Evolutionary conservation across 2,888 invertebrate genomes (phyloP).

Genomic region (Lathronympha strigana): DNA sequence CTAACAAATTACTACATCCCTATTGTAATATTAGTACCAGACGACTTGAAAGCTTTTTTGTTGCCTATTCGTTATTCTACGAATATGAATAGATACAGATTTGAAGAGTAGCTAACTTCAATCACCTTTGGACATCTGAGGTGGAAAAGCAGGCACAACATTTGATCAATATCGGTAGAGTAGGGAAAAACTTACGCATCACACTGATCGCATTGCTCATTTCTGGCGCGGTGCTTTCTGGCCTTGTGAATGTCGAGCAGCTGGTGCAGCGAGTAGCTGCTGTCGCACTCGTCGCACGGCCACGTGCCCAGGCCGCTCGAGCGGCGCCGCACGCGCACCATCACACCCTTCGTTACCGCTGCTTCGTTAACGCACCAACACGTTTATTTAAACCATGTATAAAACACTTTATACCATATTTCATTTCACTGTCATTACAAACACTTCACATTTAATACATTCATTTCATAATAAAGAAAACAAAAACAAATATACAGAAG

Average conservation of each 20-base stretch:
- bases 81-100: no score
- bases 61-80: no score
- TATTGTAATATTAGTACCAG: neutral
- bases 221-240: constrained; percentile 86
- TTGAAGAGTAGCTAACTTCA: no score
- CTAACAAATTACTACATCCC: neutral
- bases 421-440: neutral
- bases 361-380: constrained; percentile 57
- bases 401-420: neutral
- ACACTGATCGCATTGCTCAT: constrained; percentile 81
- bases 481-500: constrained; percentile 16
- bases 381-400: constrained; percentile 32
- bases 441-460: neutral
- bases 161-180: neutral
- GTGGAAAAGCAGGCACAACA: neutral
- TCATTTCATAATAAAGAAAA: constrained; percentile 24
- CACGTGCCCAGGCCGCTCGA: constrained; percentile 50
- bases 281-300: constrained; percentile 88
- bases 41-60: no score
- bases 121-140: neutral
- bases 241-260: constrained; percentile 87
- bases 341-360: constrained; percentile 52
- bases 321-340: constrained; percentile 28
- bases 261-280: constrained; percentile 88
- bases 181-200: constrained; percentile 59